Conservation (phyloP, 2,888 invertebrate species). For the Bruchidius siliquastri region DNA sequence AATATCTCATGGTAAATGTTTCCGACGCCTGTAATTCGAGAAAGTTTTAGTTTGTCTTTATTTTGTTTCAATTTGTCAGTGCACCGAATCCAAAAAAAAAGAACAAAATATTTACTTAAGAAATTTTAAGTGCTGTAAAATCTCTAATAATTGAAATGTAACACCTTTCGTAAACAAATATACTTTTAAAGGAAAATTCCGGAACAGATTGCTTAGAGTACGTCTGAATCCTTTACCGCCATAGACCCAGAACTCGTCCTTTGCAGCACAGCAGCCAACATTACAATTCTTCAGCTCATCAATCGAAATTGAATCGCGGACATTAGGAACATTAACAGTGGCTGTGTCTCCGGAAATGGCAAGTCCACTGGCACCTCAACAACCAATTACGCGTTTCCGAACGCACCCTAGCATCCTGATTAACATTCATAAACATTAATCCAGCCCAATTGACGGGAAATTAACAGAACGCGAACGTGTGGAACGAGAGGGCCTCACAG, state of each 20-base stretch:
- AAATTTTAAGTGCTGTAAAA: too few species aligned
- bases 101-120: too few species aligned
- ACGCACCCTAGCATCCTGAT: slow-evolving; percentile 29
- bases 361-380: background rate
- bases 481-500: background rate
- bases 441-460: slow-evolving; percentile 25
- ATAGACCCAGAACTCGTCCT: background rate
- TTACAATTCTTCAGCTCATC: background rate
- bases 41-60: too few species aligned
- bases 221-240: too few species aligned
- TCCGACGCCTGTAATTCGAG: too few species aligned
- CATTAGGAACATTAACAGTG: background rate
- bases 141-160: too few species aligned
- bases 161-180: too few species aligned
- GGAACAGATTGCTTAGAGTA: too few species aligned
- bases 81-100: too few species aligned
- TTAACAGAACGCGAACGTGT: slow-evolving; percentile 10
- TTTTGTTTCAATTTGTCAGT: too few species aligned
- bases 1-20: too few species aligned
- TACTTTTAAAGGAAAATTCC: too few species aligned
- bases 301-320: background rate
- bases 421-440: slow-evolving; percentile 30
- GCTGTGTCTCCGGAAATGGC: background rate
- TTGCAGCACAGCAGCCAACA: background rate
- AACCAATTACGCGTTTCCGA: slow-evolving; percentile 10